These are phyloP conservation scores for Halictus rubicundus DNA, from an alignment of 1,140 invertebrate genomes.

Conservation along the genomic window DNA sequence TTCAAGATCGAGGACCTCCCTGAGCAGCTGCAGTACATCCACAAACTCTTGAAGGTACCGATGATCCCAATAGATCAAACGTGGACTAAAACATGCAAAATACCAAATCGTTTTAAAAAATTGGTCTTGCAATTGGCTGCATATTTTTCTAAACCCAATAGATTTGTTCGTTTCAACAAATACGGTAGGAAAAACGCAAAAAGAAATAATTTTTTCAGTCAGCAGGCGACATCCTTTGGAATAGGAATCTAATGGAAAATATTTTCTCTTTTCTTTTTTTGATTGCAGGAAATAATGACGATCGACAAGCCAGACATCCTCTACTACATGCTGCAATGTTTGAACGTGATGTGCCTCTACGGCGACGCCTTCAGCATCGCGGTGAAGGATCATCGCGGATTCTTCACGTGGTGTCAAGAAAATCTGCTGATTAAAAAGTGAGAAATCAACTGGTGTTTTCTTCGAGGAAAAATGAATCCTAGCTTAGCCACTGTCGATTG, in stretches of 20 bases:
- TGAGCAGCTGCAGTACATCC: conserved; percentile 94
- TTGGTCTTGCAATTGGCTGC: too few species aligned
- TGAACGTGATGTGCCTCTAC: conserved; percentile 95
- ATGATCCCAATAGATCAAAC: too few species aligned
- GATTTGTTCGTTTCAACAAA: too few species aligned
- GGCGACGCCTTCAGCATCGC: conserved; percentile 95
- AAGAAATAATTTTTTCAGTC: too few species aligned
- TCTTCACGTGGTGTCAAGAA: conserved; percentile 98
- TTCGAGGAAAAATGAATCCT: not conserved
- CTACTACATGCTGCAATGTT: conserved; percentile 95
- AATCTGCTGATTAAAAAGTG: conserved; percentile 97
- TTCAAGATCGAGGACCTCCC: conserved; percentile 96
- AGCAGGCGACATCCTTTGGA: too few species aligned
- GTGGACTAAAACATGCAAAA: too few species aligned
- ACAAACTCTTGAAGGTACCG: conserved; percentile 91
- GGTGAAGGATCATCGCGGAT: conserved; percentile 94
- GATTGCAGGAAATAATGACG: conserved; percentile 87
- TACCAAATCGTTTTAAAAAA: not conserved
- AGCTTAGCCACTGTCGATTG: too few species aligned
- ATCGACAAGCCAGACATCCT: conserved; percentile 95
- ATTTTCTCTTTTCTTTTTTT: too few species aligned
- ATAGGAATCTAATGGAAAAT: too few species aligned
- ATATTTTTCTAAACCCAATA: too few species aligned
- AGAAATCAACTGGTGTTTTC: conserved; percentile 64
- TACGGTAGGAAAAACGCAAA: too few species aligned